phyloP scores from a whole-genome alignment of 2,113 vertebrate genomes.

The Bostrychus sinensis region DNA sequence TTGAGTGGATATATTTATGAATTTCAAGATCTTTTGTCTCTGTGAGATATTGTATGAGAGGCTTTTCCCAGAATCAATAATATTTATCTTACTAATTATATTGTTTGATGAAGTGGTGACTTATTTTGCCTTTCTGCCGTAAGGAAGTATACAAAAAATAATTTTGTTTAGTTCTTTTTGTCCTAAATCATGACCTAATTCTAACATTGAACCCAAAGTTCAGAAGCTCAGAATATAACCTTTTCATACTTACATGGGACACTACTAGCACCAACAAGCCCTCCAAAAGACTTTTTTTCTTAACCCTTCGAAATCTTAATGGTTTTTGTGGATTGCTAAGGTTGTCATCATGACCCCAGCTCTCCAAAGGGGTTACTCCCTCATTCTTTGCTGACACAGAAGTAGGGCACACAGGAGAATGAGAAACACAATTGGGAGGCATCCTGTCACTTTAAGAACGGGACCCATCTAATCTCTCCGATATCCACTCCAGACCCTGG shows the following conservation, averaged over 20 bases:
- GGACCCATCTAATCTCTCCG: slow-evolving; percentile 85
- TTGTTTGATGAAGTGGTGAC: too few relatives aligned
- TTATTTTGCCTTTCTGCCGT: too few relatives aligned
- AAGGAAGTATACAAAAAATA: too few relatives aligned
- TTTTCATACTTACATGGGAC: background rate
- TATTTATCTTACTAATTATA: too few relatives aligned
- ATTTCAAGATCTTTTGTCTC: too few relatives aligned
- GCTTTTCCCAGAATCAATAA: too few relatives aligned
- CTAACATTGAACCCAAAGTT: background rate
- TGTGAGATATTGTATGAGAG: too few relatives aligned
- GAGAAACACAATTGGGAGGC: slow-evolving; percentile 70
- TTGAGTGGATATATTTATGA: too few relatives aligned
- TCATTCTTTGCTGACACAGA: slow-evolving; percentile 70
- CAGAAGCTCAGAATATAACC: background rate
- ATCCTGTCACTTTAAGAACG: slow-evolving; percentile 84
- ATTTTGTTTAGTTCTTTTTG: too few relatives aligned
- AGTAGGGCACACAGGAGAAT: slow-evolving; percentile 76
- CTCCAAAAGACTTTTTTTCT: slow-evolving; percentile 17
- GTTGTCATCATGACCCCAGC: slow-evolving; percentile 53
- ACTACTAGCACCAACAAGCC: background rate
- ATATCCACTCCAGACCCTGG: slow-evolving; percentile 83
- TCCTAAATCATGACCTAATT: background rate
- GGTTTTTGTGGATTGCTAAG: slow-evolving; percentile 31
- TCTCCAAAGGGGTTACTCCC: slow-evolving; percentile 51
- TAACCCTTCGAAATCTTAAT: slow-evolving; percentile 19